A percentile compares a stretch with the other conserved stretches of the same genome.
phyloP scores from a whole-genome alignment of 2,888 invertebrate species.

The Tillus elongatus region DNA sequence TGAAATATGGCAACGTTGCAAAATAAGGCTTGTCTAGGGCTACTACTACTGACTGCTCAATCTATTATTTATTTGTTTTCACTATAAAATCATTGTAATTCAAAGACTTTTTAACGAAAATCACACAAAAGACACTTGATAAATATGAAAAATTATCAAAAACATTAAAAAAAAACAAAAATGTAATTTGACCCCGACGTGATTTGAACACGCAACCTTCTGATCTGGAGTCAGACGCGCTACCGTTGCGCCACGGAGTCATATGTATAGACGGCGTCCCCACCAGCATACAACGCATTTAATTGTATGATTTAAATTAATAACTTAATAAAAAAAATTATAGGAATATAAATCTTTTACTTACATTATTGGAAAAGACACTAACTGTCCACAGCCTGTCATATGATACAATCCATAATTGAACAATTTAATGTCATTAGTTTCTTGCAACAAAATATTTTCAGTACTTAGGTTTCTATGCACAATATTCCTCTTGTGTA shows the following conservation, averaged over 20 bases:
- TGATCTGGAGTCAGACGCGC: slow-evolving; percentile 98
- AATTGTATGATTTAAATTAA: no score
- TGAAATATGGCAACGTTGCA: no score
- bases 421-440: slow-evolving; percentile 71
- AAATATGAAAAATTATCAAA: no score
- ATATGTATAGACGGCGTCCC: slow-evolving; percentile 9
- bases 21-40: no score
- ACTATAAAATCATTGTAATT: no score
- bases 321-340: no score
- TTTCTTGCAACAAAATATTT: slow-evolving; percentile 67
- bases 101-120: no score
- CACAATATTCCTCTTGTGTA: slow-evolving; percentile 64
- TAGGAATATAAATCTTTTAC: slow-evolving; percentile 25
- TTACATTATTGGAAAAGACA: slow-evolving; percentile 82
- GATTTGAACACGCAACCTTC: slow-evolving; percentile 97
- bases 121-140: no score
- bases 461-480: slow-evolving; percentile 75
- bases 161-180: slow-evolving; percentile 9
- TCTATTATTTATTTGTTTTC: no score
- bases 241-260: slow-evolving; percentile 96
- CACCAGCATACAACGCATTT: no score
- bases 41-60: no score
- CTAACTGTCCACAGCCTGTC: slow-evolving; percentile 78
- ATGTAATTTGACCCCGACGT: slow-evolving; percentile 73
- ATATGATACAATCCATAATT: slow-evolving; percentile 91